These are phyloP conservation scores for Semotilus atromaculatus DNA, from an alignment of 2,797 vertebrate genomes.

Conservation along the genomic window DNA sequence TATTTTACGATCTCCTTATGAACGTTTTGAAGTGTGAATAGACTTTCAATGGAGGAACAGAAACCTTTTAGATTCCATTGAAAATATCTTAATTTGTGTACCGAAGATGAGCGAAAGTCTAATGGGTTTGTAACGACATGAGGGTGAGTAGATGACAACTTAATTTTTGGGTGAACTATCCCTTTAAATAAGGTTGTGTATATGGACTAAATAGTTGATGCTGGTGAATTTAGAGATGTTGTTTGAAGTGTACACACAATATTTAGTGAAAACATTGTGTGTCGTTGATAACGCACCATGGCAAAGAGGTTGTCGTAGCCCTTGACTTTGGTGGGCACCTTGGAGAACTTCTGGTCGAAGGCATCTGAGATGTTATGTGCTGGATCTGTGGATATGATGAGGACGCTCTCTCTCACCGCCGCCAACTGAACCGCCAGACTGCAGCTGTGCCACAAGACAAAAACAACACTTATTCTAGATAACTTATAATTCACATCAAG, in stretches of 20 bases:
- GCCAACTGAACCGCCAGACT: constrained; percentile 94
- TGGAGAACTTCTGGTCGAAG: constrained; percentile 98
- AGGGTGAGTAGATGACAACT: too few relatives aligned
- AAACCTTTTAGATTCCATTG: too few relatives aligned
- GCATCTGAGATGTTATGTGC: constrained; percentile 98
- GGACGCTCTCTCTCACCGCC: constrained; percentile 91
- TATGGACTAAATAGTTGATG: too few relatives aligned
- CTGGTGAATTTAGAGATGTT: neutral
- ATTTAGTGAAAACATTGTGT: neutral
- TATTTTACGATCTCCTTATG: too few relatives aligned
- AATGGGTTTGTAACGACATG: too few relatives aligned
- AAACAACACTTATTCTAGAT: neutral
- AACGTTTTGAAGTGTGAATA: too few relatives aligned
- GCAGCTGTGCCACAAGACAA: constrained; percentile 76
- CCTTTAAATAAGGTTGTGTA: neutral
- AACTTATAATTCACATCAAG: neutral
- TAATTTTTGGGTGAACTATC: neutral
- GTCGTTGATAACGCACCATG: constrained; percentile 82
- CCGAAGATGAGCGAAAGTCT: too few relatives aligned
- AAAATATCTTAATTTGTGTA: too few relatives aligned
- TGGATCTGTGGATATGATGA: constrained; percentile 97
- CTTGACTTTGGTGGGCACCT: constrained; percentile 95
- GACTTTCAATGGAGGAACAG: too few relatives aligned
- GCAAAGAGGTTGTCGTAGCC: constrained; percentile 97
- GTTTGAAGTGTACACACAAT: neutral